phyloP scores from a whole-genome alignment of 2,797 vertebrate species.

The Rhabdomys pumilio region DNA sequence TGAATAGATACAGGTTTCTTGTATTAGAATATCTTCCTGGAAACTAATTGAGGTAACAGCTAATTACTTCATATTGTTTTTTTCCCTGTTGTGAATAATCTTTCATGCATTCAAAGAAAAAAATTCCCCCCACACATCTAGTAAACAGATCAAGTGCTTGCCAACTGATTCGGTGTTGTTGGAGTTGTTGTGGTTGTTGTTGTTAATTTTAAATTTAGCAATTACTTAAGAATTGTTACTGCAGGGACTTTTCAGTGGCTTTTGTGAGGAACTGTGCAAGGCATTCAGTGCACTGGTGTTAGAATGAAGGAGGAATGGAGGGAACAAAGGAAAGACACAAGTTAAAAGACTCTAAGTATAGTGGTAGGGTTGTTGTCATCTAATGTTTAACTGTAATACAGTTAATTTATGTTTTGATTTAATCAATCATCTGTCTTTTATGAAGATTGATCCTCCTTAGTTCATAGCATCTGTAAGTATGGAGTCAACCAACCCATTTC shows the following conservation, averaged over 20 bases:
- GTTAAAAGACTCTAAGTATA: not conserved
- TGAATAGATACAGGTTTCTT: conserved; percentile 46
- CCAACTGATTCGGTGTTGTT: not conserved
- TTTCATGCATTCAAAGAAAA: not conserved
- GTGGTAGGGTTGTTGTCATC: not conserved
- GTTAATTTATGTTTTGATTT: not conserved
- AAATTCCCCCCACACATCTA: not conserved
- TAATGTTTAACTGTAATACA: not conserved
- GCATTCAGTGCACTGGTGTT: not conserved
- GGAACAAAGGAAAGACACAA: not conserved
- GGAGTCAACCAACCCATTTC: not conserved
- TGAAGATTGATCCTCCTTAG: not conserved
- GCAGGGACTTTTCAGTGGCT: not conserved
- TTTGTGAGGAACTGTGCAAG: not conserved
- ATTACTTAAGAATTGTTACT: not conserved
- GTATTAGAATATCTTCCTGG: not conserved
- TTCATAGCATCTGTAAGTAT: not conserved
- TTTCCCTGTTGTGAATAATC: not conserved
- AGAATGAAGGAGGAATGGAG: not conserved
- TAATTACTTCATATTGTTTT: not conserved
- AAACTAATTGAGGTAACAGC: not conserved
- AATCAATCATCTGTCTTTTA: not conserved
- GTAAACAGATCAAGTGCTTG: not conserved
- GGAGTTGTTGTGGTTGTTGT: not conserved
- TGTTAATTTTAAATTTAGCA: conserved; percentile 19